phyloP scores from a whole-genome alignment of 2,888 invertebrate genomes.

The Encarsia formosa region DNA sequence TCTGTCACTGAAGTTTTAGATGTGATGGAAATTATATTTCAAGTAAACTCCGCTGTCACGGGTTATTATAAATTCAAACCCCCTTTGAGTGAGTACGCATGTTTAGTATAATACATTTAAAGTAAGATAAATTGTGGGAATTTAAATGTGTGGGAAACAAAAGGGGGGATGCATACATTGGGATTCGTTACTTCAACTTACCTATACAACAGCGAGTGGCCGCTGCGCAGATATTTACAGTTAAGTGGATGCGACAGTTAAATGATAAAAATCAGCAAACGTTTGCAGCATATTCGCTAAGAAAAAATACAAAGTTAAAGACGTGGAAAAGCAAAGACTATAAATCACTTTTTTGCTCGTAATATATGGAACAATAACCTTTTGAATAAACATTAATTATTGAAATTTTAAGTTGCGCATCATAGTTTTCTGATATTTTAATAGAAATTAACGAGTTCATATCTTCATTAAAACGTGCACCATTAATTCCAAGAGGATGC shows the following conservation, averaged over 20 bases:
- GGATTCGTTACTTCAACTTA: neutral
- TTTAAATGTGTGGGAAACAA: neutral
- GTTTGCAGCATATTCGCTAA: no score
- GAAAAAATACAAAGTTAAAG: neutral
- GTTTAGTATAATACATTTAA: no score
- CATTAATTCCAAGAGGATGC: conserved; percentile 2
- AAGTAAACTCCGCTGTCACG: no score
- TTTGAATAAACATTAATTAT: no score
- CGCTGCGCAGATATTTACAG: conserved; percentile 1
- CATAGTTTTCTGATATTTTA: no score
- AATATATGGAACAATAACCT: no score
- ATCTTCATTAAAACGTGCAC: neutral
- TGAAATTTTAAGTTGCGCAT: no score
- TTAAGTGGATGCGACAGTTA: conserved; percentile 6
- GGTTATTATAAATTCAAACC: no score
- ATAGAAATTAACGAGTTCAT: conserved; percentile 8
- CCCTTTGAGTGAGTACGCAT: no score
- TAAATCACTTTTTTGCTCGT: neutral
- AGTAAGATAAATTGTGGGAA: conserved; percentile 9
- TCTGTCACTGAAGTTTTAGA: no score
- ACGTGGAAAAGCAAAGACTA: neutral
- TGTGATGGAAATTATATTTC: no score
- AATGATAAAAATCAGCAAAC: conserved; percentile 15
- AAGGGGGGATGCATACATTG: neutral
- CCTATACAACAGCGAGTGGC: no score